Conservation (phyloP, 2,888 invertebrate genomes). For the Drosophila gaucha region DNA sequence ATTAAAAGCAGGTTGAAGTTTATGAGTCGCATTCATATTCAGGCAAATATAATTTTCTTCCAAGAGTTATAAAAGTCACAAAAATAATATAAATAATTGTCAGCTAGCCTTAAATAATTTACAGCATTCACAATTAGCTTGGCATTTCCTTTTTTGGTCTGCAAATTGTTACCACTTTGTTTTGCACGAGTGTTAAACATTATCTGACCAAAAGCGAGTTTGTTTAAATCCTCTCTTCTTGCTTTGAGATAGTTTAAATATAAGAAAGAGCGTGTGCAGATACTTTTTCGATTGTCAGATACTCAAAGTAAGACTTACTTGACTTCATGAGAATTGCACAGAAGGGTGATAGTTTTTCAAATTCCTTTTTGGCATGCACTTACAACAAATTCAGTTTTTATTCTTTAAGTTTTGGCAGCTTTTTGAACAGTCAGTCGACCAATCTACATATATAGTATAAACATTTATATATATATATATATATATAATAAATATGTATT, state of each 20-base stretch:
- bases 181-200: slow-evolving; percentile 24
- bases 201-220: slow-evolving; percentile 38
- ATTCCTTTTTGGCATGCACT: neutral
- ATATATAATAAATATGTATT: slow-evolving; percentile 56
- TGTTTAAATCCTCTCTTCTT: slow-evolving; percentile 3
- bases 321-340: neutral
- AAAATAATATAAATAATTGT: slow-evolving; percentile 22
- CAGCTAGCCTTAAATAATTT: slow-evolving; percentile 12
- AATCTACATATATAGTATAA: neutral
- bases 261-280: neutral
- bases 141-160: slow-evolving; percentile 44
- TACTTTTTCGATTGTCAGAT: neutral
- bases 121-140: slow-evolving; percentile 34
- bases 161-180: slow-evolving; percentile 32
- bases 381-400: neutral
- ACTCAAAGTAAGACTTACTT: neutral
- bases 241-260: neutral
- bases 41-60: slow-evolving; percentile 25
- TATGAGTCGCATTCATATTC: slow-evolving; percentile 37
- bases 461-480: slow-evolving; percentile 28
- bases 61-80: slow-evolving; percentile 1
- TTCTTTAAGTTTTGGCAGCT: neutral
- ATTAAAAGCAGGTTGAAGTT: slow-evolving; percentile 56
- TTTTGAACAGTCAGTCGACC: neutral
- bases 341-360: neutral